Conservation (phyloP, 1,140 invertebrate genomes). For the Tribolium castaneum region DNA sequence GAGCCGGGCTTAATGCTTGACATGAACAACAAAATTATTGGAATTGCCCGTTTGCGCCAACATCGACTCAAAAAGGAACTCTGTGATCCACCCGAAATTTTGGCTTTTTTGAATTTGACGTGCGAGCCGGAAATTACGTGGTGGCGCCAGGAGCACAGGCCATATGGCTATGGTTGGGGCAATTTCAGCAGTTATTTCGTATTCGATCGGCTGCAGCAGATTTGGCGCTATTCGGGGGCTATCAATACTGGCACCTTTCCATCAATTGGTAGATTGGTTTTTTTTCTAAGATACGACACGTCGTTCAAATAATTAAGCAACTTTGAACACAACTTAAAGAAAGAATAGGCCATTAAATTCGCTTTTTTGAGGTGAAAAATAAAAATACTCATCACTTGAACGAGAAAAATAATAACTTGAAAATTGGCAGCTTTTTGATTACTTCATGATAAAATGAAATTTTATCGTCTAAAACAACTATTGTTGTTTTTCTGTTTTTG, state of each 20-base stretch:
- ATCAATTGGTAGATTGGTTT: constrained; percentile 44
- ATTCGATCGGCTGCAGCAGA: not conserved
- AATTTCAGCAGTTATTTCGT: not conserved
- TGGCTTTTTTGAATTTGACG: not conserved
- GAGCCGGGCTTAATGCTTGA: constrained; percentile 53
- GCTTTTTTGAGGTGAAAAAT: no score
- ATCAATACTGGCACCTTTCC: constrained; percentile 31
- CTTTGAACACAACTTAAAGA: no score
- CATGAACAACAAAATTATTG: constrained; percentile 52
- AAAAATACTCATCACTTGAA: no score
- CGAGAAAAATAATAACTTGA: no score
- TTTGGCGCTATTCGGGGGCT: constrained; percentile 43
- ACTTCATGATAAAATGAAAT: no score
- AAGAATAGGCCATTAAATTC: no score
- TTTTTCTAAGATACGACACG: not conserved
- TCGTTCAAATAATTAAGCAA: no score
- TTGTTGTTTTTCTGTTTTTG: no score
- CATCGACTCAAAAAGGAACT: constrained; percentile 28
- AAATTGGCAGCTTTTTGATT: no score
- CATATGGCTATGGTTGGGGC: not conserved
- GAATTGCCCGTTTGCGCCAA: constrained; percentile 50
- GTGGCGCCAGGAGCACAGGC: not conserved
- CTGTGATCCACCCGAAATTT: not conserved
- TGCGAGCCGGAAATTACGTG: not conserved
- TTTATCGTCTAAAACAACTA: no score